A percentile compares a stretch with the other conserved stretches of the same genome.
Evolutionary conservation across 2,797 vertebrate genomes (phyloP).

Genomic region (Hafferia zeledoni): DNA sequence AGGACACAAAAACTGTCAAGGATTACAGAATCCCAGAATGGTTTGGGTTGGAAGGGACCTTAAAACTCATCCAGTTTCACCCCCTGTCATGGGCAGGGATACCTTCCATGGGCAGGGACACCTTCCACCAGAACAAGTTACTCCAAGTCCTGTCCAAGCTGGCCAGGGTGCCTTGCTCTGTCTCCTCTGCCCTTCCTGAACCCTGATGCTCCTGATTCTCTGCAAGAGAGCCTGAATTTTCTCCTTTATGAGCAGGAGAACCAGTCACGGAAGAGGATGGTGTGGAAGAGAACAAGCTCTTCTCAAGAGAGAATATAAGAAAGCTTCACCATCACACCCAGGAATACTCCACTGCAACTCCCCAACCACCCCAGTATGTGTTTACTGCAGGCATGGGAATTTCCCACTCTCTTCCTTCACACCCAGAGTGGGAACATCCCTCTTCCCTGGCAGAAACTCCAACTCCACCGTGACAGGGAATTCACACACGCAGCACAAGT

Average conservation of each 20-base stretch:
- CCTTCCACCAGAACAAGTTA: not conserved
- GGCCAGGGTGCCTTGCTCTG: not conserved
- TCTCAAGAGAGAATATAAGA: not conserved
- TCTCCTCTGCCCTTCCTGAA: not conserved
- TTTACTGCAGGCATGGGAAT: not conserved
- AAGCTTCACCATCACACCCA: accelerated
- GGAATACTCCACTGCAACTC: accelerated
- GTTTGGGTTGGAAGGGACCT: not conserved
- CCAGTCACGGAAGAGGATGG: not conserved
- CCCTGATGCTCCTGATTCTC: accelerated
- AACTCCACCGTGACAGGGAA: not conserved
- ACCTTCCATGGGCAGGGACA: too few relatives aligned
- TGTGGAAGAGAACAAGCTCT: not conserved
- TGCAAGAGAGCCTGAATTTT: too few relatives aligned
- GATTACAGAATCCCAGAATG: not conserved
- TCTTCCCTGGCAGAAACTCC: not conserved
- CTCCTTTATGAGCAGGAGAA: not conserved
- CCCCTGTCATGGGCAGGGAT: not conserved
- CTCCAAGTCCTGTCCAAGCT: not conserved
- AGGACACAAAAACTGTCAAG: not conserved
- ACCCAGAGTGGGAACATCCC: not conserved
- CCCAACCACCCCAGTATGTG: not conserved
- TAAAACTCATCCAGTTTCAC: not conserved
- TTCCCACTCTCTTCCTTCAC: not conserved
- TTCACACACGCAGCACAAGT: not conserved